Evolutionary conservation across 1,140 invertebrate genomes (phyloP).

Genomic region (Stratiolaelaps scimitus): DNA sequence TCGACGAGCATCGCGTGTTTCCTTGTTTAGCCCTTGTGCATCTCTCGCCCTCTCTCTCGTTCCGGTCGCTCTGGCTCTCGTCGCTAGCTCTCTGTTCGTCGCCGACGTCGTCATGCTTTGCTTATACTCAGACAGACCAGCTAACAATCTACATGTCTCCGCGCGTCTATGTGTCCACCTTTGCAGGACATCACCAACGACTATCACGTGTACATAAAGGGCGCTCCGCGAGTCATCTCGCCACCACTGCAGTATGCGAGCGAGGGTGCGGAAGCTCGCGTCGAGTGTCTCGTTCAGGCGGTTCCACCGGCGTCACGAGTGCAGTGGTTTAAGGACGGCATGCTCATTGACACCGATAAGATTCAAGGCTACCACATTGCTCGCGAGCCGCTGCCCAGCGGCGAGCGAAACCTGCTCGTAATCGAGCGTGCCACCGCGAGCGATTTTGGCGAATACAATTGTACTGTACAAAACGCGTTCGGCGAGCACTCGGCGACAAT

Average conservation of each 20-base stretch:
- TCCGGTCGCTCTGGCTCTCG: too few species aligned
- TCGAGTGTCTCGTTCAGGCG: slow-evolving; percentile 77
- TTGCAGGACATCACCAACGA: slow-evolving; percentile 26
- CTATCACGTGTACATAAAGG: slow-evolving; percentile 37
- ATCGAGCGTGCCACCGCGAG: slow-evolving; percentile 18
- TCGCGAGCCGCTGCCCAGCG: slow-evolving; percentile 1
- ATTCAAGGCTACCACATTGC: slow-evolving; percentile 14
- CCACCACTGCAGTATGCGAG: slow-evolving; percentile 68
- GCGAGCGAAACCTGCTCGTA: slow-evolving; percentile 16
- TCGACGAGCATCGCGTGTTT: too few species aligned
- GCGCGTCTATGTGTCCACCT: too few species aligned
- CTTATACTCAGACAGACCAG: background rate
- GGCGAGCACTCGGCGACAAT: slow-evolving; percentile 71
- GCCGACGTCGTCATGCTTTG: too few species aligned
- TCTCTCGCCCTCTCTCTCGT: too few species aligned
- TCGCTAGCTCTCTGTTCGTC: too few species aligned
- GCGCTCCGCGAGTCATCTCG: slow-evolving; percentile 70
- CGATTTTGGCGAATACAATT: slow-evolving; percentile 86
- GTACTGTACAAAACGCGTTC: slow-evolving; percentile 77
- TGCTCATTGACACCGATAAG: slow-evolving; percentile 25
- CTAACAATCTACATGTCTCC: background rate
- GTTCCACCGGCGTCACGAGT: slow-evolving; percentile 73
- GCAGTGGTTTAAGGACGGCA: slow-evolving; percentile 40
- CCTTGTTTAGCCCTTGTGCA: too few species aligned
- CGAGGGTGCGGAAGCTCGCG: slow-evolving; percentile 59